Base-by-base conservation (phyloP, 2,888 invertebrate genomes). In the Ophioninae sp. region DNA sequence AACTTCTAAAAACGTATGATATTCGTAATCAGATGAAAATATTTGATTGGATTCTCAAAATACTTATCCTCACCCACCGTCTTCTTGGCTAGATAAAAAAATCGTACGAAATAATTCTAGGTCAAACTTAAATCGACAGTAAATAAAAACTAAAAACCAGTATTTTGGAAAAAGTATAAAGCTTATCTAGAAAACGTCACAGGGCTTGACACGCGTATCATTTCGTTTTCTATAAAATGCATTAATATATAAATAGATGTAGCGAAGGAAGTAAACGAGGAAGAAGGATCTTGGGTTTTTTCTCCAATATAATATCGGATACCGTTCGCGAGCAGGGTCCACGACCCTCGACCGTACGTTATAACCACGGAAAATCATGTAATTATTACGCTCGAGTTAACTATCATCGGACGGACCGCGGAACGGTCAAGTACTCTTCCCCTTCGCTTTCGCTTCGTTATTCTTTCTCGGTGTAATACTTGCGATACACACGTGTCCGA, bases 371-470 rank as follows among this genome's bases (percentile, higher is more conserved):
- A 90, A 90, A 91, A 91, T 91, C 89, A 89, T 90, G 89, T 91
- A 92, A 92, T 92, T 92, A 92, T 92, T 91, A 89, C 90, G 89
- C 90, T 90, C 87, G 87, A 89, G 87, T 87, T 89, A 90, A 89
- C 90, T 88, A 90, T 87, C 89, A 88, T 87, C 83, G 85, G 30
- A 83, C 86, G 83, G 86, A 87, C 87, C 87, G 76, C 79, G 82
- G 83, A 69, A 82, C 79, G 81, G 75, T 75, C 82, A 72, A 30
- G 82, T 79, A 83, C 83, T 85, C 84, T 75, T 82, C 64, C 77
- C 85, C 78, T 84, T 85, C 86, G 83, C 82, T 74, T 79, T 76
- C 68, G 79, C 77, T 74, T 79, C 79, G 73, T 68, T 65, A 69
- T 81, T 83, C 81, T 80, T 73, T 67, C 72, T 68, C 80, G 58